Evolutionary conservation across 2,113 vertebrate genomes (phyloP).

Genomic region (Gobio gobio): DNA sequence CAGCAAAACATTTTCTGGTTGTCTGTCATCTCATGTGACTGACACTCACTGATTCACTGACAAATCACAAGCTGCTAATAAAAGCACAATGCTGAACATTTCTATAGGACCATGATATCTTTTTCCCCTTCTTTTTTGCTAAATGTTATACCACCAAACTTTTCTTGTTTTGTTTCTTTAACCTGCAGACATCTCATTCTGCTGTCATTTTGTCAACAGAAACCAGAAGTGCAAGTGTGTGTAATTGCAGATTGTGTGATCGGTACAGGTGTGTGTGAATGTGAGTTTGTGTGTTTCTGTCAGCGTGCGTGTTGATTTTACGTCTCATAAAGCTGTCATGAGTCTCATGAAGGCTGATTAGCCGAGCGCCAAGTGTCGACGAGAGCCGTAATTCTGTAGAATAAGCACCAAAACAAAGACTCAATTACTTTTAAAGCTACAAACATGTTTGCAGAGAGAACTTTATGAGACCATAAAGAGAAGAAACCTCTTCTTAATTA

Average conservation of each 20-base stretch:
- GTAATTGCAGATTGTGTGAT: constrained; percentile 25
- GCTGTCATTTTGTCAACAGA: constrained; percentile 17
- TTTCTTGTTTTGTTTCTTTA: neutral
- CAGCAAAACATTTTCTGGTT: neutral
- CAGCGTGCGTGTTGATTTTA: constrained; percentile 17
- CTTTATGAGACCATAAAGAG: constrained; percentile 57
- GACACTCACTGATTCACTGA: neutral
- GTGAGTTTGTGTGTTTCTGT: neutral
- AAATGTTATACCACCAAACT: neutral
- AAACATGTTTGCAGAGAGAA: constrained; percentile 56
- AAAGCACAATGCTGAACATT: neutral
- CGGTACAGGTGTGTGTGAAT: constrained; percentile 29
- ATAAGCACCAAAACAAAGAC: constrained; percentile 55
- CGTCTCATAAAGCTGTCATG: constrained; percentile 51
- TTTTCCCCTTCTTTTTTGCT: neutral
- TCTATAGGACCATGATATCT: neutral
- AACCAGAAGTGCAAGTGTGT: constrained; percentile 36
- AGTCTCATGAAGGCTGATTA: constrained; percentile 50
- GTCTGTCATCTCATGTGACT: neutral
- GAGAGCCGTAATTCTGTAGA: constrained; percentile 55
- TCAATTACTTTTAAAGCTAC: constrained; percentile 56
- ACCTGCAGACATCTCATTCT: neutral
- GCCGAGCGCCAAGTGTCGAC: constrained; percentile 37
- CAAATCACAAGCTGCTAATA: constrained; percentile 5
- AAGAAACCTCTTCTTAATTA: constrained; percentile 54